These are phyloP conservation scores for Tadarida brasiliensis DNA, from an alignment of 2,797 vertebrate genomes.

Conservation along the genomic window DNA sequence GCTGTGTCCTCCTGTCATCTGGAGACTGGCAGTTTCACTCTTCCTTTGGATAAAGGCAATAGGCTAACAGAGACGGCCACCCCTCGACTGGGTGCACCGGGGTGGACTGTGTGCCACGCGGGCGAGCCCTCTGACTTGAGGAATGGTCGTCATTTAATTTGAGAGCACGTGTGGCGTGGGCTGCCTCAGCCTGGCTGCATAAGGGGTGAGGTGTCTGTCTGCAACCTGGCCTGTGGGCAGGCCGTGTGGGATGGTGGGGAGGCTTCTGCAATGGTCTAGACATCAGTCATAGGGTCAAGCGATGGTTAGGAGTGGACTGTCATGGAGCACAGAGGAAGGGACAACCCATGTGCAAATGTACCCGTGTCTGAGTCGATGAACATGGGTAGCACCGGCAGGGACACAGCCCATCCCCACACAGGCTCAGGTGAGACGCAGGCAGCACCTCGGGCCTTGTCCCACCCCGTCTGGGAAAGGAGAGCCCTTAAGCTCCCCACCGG, in stretches of 20 bases:
- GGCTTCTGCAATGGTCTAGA: not conserved
- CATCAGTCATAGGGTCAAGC: not conserved
- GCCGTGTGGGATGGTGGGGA: accelerated
- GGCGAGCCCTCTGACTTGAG: not conserved
- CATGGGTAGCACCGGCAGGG: accelerated
- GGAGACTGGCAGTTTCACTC: not conserved
- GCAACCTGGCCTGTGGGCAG: not conserved
- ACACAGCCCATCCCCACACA: accelerated
- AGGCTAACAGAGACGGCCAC: not conserved
- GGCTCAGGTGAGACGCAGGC: too few species aligned
- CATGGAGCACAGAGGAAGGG: not conserved
- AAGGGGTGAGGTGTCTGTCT: not conserved
- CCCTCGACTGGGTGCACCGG: not conserved
- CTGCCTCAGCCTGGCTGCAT: not conserved
- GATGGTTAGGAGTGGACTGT: accelerated
- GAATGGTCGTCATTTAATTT: too few species aligned
- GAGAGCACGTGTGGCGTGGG: not conserved
- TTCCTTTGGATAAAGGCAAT: not conserved
- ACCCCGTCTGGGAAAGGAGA: not conserved
- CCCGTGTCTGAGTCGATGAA: not conserved
- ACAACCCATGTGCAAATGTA: not conserved
- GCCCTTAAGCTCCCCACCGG: too few species aligned
- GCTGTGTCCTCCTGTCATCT: not conserved
- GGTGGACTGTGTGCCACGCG: not conserved
- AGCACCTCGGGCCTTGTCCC: accelerated